Percentiles rank a stretch among this genome's conserved stretches.
phyloP scores from a whole-genome alignment of 2,113 vertebrate genomes.

The Martes martes region DNA sequence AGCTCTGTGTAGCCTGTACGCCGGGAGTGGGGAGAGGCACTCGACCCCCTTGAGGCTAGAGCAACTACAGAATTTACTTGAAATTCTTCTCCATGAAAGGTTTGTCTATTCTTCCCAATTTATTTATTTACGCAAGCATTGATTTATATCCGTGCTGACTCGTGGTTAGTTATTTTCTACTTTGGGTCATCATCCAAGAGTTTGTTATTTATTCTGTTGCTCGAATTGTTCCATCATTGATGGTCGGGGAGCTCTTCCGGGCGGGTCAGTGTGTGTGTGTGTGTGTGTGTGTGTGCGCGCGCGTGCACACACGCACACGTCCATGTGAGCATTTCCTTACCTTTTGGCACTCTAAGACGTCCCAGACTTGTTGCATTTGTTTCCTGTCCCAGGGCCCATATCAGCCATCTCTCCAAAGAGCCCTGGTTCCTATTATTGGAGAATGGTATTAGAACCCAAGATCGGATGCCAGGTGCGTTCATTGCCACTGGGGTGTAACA shows the following conservation, averaged over 20 bases:
- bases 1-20: not conserved
- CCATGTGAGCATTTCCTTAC: not conserved
- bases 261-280: not conserved
- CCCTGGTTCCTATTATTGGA: not conserved
- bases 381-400: not conserved
- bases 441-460: not conserved
- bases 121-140: not conserved
- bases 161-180: not conserved
- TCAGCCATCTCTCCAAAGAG: not conserved
- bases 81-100: not conserved
- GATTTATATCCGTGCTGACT: not conserved
- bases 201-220: not conserved
- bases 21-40: too few relatives aligned
- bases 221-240: not conserved
- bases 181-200: not conserved
- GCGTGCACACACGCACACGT: fast-evolving
- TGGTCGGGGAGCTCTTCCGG: not conserved
- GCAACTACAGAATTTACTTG: not conserved
- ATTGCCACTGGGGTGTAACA: not conserved
- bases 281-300: fast-evolving
- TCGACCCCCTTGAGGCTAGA: not conserved
- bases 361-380: not conserved
- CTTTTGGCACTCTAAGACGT: not conserved
- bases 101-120: not conserved
- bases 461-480: not conserved